Conservation (phyloP, 1,140 invertebrate genomes). For the Patella vulgata region DNA sequence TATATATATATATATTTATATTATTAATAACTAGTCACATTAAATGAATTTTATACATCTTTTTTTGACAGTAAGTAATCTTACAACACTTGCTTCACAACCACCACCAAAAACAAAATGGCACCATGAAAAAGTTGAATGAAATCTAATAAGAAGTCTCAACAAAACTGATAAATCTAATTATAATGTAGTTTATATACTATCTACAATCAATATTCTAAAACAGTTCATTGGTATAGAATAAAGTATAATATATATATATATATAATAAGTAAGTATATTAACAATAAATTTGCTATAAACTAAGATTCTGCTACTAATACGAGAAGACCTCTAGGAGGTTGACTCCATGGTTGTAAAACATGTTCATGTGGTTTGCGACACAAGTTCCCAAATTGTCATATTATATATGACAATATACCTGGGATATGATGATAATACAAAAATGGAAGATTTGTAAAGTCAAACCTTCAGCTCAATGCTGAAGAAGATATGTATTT, state of each 20-base stretch:
- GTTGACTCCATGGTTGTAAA: background rate
- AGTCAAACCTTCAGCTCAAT: background rate
- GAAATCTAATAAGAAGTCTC: too few relatives aligned
- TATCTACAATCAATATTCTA: too few relatives aligned
- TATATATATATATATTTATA: too few relatives aligned
- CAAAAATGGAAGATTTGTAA: background rate
- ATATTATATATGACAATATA: conserved; percentile 9
- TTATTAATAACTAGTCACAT: too few relatives aligned
- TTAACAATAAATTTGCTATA: conserved; percentile 2
- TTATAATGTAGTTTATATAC: too few relatives aligned
- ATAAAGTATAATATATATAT: background rate
- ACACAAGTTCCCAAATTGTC: background rate
- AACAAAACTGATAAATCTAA: too few relatives aligned
- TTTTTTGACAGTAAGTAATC: too few relatives aligned
- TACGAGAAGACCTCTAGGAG: too few relatives aligned
- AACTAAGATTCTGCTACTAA: background rate
- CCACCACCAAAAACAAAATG: too few relatives aligned
- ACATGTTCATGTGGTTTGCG: conserved; percentile 5
- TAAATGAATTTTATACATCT: too few relatives aligned
- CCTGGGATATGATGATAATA: conserved; percentile 7
- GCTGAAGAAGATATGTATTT: conserved; percentile 8
- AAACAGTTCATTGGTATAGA: conserved; percentile 4
- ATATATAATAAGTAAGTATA: conserved; percentile 7
- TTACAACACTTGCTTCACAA: too few relatives aligned
- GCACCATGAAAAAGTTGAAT: too few relatives aligned